These are phyloP conservation scores for Pseudoips prasinana DNA, from an alignment of 2,888 invertebrate species.

Conservation along the genomic window DNA sequence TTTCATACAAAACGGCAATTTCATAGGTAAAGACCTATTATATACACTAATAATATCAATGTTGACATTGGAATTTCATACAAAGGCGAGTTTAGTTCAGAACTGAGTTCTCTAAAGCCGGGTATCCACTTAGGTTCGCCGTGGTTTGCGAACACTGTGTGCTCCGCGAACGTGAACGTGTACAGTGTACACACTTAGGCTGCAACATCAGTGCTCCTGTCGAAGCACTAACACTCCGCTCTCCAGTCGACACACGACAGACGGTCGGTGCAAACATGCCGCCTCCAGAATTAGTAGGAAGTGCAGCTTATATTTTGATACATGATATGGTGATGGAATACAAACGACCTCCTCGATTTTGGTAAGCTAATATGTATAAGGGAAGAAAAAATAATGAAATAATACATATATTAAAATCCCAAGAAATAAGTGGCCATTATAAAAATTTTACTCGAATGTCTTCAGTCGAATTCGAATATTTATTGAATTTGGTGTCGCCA, in stretches of 20 bases:
- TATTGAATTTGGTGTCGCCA: constrained; percentile 10
- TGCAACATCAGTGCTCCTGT: constrained; percentile 5
- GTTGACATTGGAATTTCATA: too few relatives aligned
- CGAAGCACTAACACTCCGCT: constrained; percentile 5
- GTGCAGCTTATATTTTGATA: constrained; percentile 16
- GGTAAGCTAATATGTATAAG: constrained; percentile 16
- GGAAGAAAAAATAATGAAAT: constrained; percentile 11
- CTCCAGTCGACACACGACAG: not conserved
- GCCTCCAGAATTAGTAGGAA: constrained; percentile 14
- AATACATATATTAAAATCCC: constrained; percentile 11
- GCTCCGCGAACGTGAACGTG: too few relatives aligned
- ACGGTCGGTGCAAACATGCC: constrained; percentile 3
- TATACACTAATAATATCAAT: too few relatives aligned
- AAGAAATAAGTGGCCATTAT: constrained; percentile 12
- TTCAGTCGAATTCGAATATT: constrained; percentile 8
- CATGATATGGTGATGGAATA: constrained; percentile 12
- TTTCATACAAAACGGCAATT: too few relatives aligned
- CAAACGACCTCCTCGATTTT: constrained; percentile 16
- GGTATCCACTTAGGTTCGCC: too few relatives aligned
- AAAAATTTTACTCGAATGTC: constrained; percentile 11
- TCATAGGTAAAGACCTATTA: too few relatives aligned
- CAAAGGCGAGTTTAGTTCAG: too few relatives aligned
- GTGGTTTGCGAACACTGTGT: too few relatives aligned
- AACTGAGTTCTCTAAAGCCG: too few relatives aligned
- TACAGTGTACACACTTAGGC: too few relatives aligned